Base-by-base conservation (phyloP, 2,888 invertebrate genomes). In the Drosophila diplacantha region DNA sequence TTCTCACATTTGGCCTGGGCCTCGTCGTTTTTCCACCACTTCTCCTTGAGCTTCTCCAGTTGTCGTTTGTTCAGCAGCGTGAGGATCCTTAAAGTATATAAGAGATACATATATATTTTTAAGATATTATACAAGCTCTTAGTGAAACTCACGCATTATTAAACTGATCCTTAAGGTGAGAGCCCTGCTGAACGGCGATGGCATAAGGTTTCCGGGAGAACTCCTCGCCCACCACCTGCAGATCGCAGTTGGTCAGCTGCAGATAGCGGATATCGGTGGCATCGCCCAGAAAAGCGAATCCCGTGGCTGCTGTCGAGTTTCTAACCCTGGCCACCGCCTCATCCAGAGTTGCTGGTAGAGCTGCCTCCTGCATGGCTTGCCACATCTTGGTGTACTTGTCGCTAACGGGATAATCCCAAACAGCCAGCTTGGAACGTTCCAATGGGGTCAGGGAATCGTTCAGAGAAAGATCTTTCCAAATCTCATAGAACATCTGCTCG, bases 341-440 rank as follows among this genome's bases (percentile, higher is more conserved):
- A 0, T 94, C 93, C 38, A 95, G 91, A 5, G 92, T 91, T 31
- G 91, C 90, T 0, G 98, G 98, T 12, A 98, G 90, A 0, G 92
- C 92, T 0, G 97, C 95, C 62, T 92, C 92, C 81, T 92, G 91
- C 96, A 98, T 99, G 0, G 96, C 96, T 86, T 97, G 96, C 95
- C 98, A 98, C 94, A 99, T 97, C 89, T 98, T 99, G 38, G 97
- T 98, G 88, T 97, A 99, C 85, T 97, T 98, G 88, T 99, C 98
- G 83, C 97, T 97, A 0, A 99, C 97, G 0, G 99, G 99, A 87
- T 99, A 99, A 87, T 99, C 98, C 98, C 98, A 99, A 0, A 99
- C 99, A 0, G 99, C 98, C 16, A 98, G 88, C 87, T 97, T 96
- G 0, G 98, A 95, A 31, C 98, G 90, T 85, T 98, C 97, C 5